Conservation (phyloP, 2,113 vertebrate genomes). For the Hippolais icterina region DNA sequence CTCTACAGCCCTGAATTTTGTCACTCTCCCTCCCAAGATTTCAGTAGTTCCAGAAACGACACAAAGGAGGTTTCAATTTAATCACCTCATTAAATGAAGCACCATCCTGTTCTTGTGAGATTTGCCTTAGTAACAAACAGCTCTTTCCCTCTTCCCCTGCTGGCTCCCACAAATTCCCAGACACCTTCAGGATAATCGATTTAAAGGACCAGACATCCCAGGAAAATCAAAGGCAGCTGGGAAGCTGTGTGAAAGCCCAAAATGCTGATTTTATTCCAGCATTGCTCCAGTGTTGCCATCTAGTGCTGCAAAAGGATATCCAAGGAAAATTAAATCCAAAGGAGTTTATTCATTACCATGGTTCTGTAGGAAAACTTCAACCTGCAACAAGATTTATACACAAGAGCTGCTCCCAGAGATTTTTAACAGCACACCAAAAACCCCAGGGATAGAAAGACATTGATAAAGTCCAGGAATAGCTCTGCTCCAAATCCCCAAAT, state of each 20-base stretch:
- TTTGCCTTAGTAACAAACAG: background rate
- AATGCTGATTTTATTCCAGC: background rate
- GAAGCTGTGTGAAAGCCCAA: background rate
- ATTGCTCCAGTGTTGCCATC: background rate
- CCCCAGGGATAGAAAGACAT: accelerated
- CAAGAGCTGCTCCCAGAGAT: background rate
- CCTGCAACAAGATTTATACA: background rate
- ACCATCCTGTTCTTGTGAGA: background rate
- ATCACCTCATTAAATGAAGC: background rate
- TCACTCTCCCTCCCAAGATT: background rate
- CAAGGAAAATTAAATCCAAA: background rate
- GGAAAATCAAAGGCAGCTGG: background rate
- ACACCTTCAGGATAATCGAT: background rate
- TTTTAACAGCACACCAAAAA: background rate
- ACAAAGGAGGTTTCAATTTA: background rate
- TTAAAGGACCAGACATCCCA: background rate
- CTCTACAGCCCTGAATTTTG: background rate
- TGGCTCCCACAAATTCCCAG: background rate
- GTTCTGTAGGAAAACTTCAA: background rate
- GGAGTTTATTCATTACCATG: background rate
- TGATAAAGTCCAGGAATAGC: background rate
- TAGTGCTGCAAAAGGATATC: background rate
- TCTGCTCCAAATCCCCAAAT: background rate
- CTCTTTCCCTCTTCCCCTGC: background rate
- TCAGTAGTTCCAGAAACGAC: background rate